Base-by-base conservation (phyloP, 2,113 vertebrate species). In the Indicator maculatus region DNA sequence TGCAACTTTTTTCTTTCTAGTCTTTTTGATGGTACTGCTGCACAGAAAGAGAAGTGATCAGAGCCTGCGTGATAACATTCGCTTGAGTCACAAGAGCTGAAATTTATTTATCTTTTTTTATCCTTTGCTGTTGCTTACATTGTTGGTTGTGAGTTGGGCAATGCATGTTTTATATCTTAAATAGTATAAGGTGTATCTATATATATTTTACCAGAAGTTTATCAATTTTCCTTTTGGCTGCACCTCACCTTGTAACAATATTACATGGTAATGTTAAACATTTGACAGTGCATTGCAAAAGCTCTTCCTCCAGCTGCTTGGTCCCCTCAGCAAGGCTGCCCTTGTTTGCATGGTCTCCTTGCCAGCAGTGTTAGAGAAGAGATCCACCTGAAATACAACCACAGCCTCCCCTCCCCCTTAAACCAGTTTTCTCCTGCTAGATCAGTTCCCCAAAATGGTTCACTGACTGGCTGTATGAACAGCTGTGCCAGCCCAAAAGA, bases 381-480 rank as follows among this genome's bases (percentile, higher is more conserved):
- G 41, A 87, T 89, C 63, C 66, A 91, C 89, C 84, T 83, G 83
- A 88, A 83, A 74, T 1, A 71, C 15, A 91, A 55, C 65, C 26
- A 38, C 47, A 44, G 53, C 12, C 16, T 83, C 47, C 70, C 88
- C 80, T 74, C 69, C 76, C 82, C 58, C 18, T 9, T 10, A 55
- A 88, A 64, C 5, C 8, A 4, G 80, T 63, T 83, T 83, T 52
- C 24, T 71, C 86, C 65, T 61, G 53, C 86, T 77, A 83, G 58
- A 52, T 95, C 88, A 95, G 73, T 95, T 96, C 95, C 95, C 61
- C 92, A 92, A 88, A 95, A 90, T 39, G 90, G 65, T 93, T 96
- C 80, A 53, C 41, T 90, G 90, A 45, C 80, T 56, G 69, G 33
- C 65, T 81, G 13, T 30, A 28, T 16, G 65, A 92, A 78, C 90